These are phyloP conservation scores for Sminthurides bifidus DNA, from an alignment of 1,140 invertebrate species.

Conservation along the genomic window DNA sequence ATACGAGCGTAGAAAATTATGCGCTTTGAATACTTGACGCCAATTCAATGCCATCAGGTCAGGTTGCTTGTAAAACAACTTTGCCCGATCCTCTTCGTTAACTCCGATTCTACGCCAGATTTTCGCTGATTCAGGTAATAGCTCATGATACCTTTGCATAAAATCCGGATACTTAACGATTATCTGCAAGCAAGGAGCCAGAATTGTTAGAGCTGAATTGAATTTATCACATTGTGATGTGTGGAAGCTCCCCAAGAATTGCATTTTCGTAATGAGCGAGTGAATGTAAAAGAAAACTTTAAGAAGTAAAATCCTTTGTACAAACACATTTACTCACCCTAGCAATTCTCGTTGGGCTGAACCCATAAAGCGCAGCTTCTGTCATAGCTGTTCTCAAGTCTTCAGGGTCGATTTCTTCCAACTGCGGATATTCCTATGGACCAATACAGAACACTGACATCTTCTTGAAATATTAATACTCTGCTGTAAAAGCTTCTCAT, in stretches of 20 bases:
- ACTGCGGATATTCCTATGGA: slow-evolving; percentile 15
- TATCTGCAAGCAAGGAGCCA: slow-evolving; percentile 13
- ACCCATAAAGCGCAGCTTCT: slow-evolving; percentile 6
- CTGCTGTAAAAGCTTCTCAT: too few species aligned
- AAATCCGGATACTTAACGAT: slow-evolving; percentile 13
- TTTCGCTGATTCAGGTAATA: neutral
- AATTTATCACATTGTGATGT: neutral
- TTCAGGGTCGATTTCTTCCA: neutral
- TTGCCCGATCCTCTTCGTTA: neutral
- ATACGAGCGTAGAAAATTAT: slow-evolving; percentile 11
- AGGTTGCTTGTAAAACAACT: slow-evolving; percentile 11
- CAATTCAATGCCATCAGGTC: neutral
- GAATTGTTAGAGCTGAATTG: neutral
- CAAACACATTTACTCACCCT: slow-evolving; percentile 6
- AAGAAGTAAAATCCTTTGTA: neutral
- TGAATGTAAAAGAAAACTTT: neutral
- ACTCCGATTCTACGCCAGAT: slow-evolving; percentile 13
- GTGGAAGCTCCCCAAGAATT: neutral
- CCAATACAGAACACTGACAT: neutral
- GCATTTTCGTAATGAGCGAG: neutral
- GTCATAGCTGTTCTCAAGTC: neutral
- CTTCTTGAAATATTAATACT: neutral
- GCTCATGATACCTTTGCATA: neutral
- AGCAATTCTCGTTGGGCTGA: slow-evolving; percentile 1
- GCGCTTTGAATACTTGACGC: neutral